Conservation (phyloP, 1,140 invertebrate genomes). For the Lucilia cuprina region DNA sequence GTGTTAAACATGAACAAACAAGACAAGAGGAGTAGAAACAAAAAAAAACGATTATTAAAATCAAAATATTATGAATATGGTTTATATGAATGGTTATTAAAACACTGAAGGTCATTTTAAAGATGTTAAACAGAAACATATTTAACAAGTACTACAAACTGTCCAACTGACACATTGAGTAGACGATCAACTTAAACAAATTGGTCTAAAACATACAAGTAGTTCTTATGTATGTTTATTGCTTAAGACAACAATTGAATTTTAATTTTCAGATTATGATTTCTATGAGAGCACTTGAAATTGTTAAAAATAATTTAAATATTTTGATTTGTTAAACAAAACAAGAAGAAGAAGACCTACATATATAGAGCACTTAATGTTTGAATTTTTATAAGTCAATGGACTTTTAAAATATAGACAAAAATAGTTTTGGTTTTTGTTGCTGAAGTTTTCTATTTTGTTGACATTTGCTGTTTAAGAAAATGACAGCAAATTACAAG, state of each 20-base stretch:
- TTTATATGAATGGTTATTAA: not conserved
- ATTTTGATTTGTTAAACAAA: not conserved
- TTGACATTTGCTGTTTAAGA: not conserved
- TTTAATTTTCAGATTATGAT: not conserved
- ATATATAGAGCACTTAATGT: not conserved
- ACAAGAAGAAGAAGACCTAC: not conserved
- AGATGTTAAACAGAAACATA: not conserved
- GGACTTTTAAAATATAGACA: not conserved
- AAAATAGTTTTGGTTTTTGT: not conserved
- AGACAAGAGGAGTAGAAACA: not conserved
- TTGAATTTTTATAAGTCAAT: not conserved
- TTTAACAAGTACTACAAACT: not conserved
- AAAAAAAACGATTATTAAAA: not conserved
- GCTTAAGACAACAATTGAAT: not conserved
- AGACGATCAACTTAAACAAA: not conserved
- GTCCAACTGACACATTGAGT: not conserved
- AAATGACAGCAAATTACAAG: slow-evolving; percentile 16
- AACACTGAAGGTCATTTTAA: slow-evolving; percentile 9
- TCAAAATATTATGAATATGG: not conserved
- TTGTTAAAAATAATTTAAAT: not conserved
- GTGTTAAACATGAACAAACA: not conserved
- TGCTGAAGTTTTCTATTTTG: not conserved
- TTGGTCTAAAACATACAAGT: not conserved
- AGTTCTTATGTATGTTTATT: not conserved
- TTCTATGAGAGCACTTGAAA: not conserved